A percentile compares a stretch with the other conserved stretches of the same genome.
These are phyloP conservation scores for Podarcis raffonei DNA, from an alignment of 2,113 vertebrate genomes.

Conservation along the genomic window DNA sequence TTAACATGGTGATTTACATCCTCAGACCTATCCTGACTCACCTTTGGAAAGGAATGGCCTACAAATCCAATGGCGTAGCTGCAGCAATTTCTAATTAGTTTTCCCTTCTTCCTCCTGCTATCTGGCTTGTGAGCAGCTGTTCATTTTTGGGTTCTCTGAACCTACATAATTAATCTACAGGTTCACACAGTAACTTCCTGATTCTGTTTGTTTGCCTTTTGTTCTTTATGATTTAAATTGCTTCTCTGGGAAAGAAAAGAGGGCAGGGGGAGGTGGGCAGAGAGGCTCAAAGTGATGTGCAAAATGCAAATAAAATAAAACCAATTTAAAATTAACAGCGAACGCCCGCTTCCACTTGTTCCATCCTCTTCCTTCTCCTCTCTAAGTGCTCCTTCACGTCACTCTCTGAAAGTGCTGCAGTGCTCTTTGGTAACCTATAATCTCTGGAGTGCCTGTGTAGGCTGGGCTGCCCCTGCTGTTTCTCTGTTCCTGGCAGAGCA, in stretches of 20 bases:
- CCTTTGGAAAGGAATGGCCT: background rate
- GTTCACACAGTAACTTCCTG: background rate
- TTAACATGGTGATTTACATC: background rate
- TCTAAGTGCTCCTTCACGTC: background rate
- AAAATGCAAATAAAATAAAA: background rate
- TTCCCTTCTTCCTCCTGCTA: conserved; percentile 17
- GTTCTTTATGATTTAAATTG: background rate
- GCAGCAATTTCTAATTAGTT: background rate
- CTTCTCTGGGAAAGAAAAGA: background rate
- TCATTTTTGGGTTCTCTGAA: conserved; percentile 17
- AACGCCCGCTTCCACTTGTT: background rate
- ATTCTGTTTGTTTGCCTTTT: background rate
- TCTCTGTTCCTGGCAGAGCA: background rate
- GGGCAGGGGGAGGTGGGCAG: background rate
- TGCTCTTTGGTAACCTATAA: conserved; percentile 16
- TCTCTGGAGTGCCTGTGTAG: background rate
- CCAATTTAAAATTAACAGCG: background rate
- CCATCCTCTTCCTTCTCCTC: background rate
- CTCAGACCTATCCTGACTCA: background rate
- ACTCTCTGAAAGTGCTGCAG: background rate
- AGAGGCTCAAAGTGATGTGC: background rate
- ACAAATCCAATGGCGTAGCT: background rate
- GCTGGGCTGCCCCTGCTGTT: background rate
- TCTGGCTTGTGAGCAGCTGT: conserved; percentile 29
- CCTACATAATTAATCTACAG: background rate